Conservation (phyloP, 1,140 invertebrate genomes). For the Rhysida immarginata region DNA sequence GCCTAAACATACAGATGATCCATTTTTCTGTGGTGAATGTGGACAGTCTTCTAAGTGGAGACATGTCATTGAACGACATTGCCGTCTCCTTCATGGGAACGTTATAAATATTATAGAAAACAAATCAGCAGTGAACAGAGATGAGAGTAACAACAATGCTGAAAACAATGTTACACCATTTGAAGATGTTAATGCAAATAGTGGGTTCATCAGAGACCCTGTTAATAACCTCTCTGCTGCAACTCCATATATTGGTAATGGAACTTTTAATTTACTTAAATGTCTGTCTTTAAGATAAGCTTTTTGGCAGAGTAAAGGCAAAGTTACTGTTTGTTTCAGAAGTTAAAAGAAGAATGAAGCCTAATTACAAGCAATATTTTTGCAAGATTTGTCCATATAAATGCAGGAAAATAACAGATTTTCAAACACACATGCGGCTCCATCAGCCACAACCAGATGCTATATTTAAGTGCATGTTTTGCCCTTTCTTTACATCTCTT, state of each 20-base stretch:
- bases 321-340: too few species aligned
- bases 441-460: conserved; percentile 51
- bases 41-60: conserved; percentile 20
- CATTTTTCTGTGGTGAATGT: conserved; percentile 18
- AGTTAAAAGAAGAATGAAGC: neutral
- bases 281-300: too few species aligned
- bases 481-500: conserved; percentile 55
- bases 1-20: conserved; percentile 14
- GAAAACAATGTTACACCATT: too few species aligned
- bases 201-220: neutral
- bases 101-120: conserved; percentile 45
- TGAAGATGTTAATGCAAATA: neutral
- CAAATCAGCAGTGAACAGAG: too few species aligned
- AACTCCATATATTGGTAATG: too few species aligned
- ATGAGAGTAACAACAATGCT: too few species aligned
- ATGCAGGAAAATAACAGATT: conserved; percentile 41
- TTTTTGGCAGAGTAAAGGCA: too few species aligned
- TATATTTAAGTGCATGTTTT: conserved; percentile 62
- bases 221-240: too few species aligned
- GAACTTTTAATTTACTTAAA: too few species aligned
- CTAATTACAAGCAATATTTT: conserved; percentile 13
- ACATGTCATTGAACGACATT: conserved; percentile 42
- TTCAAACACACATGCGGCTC: conserved; percentile 51
- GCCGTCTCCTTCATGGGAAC: conserved; percentile 51
- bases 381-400: conserved; percentile 63